phyloP scores from a whole-genome alignment of 1,140 invertebrate species.

The Subanguina moxae region DNA sequence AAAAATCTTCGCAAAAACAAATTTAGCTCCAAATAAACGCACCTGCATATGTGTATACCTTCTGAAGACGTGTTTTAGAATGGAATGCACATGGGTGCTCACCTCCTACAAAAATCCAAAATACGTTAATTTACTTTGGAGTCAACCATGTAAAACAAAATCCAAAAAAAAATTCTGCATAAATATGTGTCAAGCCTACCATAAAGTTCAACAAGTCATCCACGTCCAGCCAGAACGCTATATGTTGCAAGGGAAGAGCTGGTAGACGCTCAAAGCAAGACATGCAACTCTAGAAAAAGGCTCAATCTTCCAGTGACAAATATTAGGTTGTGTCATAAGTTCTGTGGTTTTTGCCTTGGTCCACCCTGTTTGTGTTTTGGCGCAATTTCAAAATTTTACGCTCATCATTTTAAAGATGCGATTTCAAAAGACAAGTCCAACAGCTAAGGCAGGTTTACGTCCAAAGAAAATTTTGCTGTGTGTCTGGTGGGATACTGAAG shows the following conservation, averaged over 20 bases:
- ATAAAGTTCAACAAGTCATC: conserved; percentile 23
- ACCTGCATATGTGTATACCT: conserved; percentile 16
- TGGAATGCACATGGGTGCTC: neutral
- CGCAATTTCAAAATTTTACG: too few relatives aligned
- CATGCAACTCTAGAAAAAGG: neutral
- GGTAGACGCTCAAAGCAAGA: conserved; percentile 14
- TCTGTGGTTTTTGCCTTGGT: too few relatives aligned
- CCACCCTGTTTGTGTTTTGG: too few relatives aligned
- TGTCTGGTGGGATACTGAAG: too few relatives aligned
- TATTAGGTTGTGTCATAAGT: too few relatives aligned
- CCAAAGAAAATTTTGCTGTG: too few relatives aligned
- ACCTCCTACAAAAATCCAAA: conserved; percentile 4
- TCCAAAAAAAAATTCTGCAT: neutral
- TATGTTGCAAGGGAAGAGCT: conserved; percentile 19
- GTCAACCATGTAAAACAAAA: neutral
- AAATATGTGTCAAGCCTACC: neutral
- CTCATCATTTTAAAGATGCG: too few relatives aligned
- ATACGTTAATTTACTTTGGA: conserved; percentile 11
- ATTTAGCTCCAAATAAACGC: neutral
- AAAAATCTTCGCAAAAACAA: neutral
- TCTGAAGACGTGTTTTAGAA: conserved; percentile 12
- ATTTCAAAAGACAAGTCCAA: too few relatives aligned
- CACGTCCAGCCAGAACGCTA: conserved; percentile 10
- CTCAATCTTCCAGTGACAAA: too few relatives aligned
- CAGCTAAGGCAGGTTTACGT: too few relatives aligned